phyloP scores from a whole-genome alignment of 2,113 vertebrate genomes.

The Guaruba guarouba region DNA sequence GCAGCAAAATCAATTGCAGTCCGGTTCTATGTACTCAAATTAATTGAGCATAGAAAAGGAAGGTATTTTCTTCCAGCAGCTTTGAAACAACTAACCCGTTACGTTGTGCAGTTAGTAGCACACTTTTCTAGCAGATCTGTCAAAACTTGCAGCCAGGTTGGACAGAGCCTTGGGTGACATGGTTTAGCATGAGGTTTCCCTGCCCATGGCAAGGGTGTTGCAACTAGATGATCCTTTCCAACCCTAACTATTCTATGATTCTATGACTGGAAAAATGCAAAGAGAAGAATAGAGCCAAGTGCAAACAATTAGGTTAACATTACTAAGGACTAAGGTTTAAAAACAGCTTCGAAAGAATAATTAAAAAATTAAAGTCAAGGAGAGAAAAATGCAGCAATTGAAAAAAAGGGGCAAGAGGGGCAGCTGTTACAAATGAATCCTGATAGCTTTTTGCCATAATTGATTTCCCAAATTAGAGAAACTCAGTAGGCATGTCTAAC shows the following conservation, averaged over 20 bases:
- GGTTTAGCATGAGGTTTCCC: too few species aligned
- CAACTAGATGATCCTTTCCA: too few species aligned
- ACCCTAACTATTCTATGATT: too few species aligned
- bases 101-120: background rate
- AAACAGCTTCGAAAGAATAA: background rate
- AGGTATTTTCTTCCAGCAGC: background rate
- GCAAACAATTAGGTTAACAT: background rate
- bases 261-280: background rate
- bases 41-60: background rate
- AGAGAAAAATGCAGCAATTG: background rate
- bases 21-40: background rate
- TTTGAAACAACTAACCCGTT: background rate
- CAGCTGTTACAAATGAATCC: background rate
- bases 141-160: background rate
- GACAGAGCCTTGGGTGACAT: too few species aligned
- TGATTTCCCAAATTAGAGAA: background rate
- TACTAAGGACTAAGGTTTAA: background rate
- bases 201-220: too few species aligned
- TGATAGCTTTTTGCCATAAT: background rate
- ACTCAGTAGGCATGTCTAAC: background rate
- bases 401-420: fast-evolving
- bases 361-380: background rate
- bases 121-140: background rate
- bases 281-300: background rate
- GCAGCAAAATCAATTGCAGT: background rate